Conservation (phyloP, 2,888 invertebrate genomes). For the Rhogogaster chlorosoma region DNA sequence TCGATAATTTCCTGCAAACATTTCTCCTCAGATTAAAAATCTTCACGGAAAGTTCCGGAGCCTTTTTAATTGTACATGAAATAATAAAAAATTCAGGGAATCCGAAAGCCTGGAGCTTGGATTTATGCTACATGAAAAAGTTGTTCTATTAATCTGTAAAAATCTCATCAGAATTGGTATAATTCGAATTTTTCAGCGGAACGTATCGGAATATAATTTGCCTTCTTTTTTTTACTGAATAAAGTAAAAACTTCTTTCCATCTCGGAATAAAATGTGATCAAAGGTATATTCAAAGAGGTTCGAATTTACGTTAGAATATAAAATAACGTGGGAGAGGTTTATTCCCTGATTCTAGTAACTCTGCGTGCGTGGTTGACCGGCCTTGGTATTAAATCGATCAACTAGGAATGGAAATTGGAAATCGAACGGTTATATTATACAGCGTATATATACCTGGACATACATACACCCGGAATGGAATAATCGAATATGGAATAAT, state of each 20-base stretch:
- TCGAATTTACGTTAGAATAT: not conserved
- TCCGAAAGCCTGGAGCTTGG: not conserved
- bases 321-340: not conserved
- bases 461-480: constrained; percentile 1
- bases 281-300: not conserved
- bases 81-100: not conserved
- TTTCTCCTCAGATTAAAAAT: not conserved
- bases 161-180: not conserved
- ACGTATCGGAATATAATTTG: not conserved
- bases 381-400: constrained; percentile 20
- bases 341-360: not conserved
- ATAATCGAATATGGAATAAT: constrained; percentile 21
- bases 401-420: constrained; percentile 27
- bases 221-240: not conserved
- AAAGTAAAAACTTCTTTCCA: not conserved
- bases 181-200: not conserved
- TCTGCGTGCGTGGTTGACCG: not conserved
- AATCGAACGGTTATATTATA: constrained; percentile 18
- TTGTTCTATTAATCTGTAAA: not conserved
- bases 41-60: not conserved
- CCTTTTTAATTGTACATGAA: not conserved
- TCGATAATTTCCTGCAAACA: not conserved
- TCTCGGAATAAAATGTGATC: not conserved
- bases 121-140: not conserved
- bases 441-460: not conserved